Base-by-base conservation (phyloP, 2,797 vertebrate genomes). In the Trematomus bernacchii region DNA sequence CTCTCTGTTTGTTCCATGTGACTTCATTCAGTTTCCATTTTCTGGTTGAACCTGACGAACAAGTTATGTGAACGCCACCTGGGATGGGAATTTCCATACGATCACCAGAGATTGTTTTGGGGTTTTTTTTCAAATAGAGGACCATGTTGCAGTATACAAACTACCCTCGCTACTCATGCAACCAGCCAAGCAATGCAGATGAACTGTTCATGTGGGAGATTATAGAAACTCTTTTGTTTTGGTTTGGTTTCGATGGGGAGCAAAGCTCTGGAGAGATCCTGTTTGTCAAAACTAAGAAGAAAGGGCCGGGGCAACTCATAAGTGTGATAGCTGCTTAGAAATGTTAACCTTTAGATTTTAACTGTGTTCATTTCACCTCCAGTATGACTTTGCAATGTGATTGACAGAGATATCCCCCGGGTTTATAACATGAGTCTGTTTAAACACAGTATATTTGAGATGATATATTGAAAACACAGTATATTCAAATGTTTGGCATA, bases 251-350 rank as follows among this genome's bases (percentile, higher is more conserved):
- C n/a, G 62, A 69, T 47, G 33, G 10, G 30, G 18, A 51, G 48
- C 5, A 4, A 60, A 77, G 47, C 62, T 72, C 59, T 52, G 60
- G 44, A 66, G 58, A 46, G 40, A 79, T 59, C 15, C 42, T 6
- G 6, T 27, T 19, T 46, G 21, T 70, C 16, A 11, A 65, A 33
- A 37, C 7, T 8, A 23, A 19, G 30, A 19, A 51, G 16, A 27
- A 54, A 47, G 15, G 16, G 8, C 30, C 4, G 7, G 50, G 4
- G 50, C 37, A 47, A 47, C 23, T 50, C 40, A 30, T 4, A 14
- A 48, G 12, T 48, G 47, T 71, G 40, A 77, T 68, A 79, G 76
- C 77, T 76, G 71, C 64, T 71, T 54, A 12, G 16, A 46, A 63
- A 33, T 37, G 8, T 37, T 7, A 37, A 52, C 27, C 8, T 79